These are phyloP conservation scores for Misgurnus anguillicaudatus DNA, from an alignment of 2,113 vertebrate genomes.

Conservation along the genomic window DNA sequence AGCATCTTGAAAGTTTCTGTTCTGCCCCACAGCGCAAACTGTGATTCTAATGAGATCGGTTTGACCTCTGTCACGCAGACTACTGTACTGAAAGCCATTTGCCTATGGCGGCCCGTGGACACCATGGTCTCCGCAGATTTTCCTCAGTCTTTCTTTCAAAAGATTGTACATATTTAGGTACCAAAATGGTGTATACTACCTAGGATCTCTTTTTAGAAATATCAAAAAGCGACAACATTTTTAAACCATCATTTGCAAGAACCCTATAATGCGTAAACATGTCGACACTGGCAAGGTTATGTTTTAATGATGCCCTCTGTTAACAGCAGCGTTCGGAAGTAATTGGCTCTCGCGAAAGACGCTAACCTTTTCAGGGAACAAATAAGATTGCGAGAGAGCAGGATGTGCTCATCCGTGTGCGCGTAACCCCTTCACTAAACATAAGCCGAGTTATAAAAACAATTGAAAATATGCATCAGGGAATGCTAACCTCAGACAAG, in stretches of 20 bases:
- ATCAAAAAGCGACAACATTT: not conserved
- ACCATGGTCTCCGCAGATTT: slow-evolving; percentile 20
- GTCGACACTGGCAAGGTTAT: not conserved
- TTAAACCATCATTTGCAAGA: slow-evolving; percentile 35
- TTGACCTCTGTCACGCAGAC: slow-evolving; percentile 53
- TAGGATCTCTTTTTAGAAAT: slow-evolving; percentile 27
- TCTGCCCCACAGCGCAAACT: slow-evolving; percentile 49
- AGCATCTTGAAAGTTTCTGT: slow-evolving; percentile 45
- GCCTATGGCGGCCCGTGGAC: slow-evolving; percentile 37
- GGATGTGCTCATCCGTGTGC: slow-evolving; percentile 11
- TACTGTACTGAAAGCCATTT: slow-evolving; percentile 50
- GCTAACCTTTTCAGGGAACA: slow-evolving; percentile 43
- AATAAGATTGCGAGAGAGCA: slow-evolving; percentile 35
- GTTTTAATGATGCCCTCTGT: slow-evolving; percentile 35
- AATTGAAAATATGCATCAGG: slow-evolving; percentile 41
- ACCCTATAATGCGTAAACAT: slow-evolving; percentile 18
- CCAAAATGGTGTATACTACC: slow-evolving; percentile 5
- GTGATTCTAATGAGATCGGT: slow-evolving; percentile 52
- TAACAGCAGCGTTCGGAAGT: slow-evolving; percentile 14
- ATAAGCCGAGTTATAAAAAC: slow-evolving; percentile 31
- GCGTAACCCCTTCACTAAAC: slow-evolving; percentile 4
- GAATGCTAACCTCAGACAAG: slow-evolving; percentile 32
- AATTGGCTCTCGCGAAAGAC: slow-evolving; percentile 37
- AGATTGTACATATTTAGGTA: slow-evolving; percentile 41
- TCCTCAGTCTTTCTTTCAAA: slow-evolving; percentile 34